Conservation (phyloP, 2,888 invertebrate species). For the Tenthredo mesomela region DNA sequence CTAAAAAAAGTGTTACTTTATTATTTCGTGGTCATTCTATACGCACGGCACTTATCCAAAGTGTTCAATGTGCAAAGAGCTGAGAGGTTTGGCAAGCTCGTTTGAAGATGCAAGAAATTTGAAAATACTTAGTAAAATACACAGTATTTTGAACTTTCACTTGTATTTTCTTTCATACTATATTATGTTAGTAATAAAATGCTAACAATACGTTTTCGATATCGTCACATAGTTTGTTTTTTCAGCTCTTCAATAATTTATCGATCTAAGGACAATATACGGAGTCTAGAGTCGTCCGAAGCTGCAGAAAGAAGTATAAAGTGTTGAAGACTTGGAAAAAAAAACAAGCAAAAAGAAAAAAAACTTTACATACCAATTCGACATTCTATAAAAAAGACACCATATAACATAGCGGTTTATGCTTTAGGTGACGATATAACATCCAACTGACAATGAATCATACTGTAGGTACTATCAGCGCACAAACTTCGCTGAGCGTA, state of each 20-base stretch:
- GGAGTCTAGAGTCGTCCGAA: not conserved
- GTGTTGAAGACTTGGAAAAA: too few species aligned
- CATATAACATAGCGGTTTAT: not conserved
- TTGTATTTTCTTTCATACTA: not conserved
- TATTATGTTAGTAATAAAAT: not conserved
- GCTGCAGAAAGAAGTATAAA: too few species aligned
- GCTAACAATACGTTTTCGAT: not conserved
- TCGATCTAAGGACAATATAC: not conserved
- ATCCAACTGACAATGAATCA: not conserved
- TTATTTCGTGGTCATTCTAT: not conserved
- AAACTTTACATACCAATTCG: not conserved
- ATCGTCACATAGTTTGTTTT: not conserved
- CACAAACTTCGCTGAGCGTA: not conserved
- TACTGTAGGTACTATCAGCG: not conserved
- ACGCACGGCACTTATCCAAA: not conserved
- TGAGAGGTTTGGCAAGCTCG: not conserved
- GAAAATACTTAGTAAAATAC: not conserved
- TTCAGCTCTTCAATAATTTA: not conserved
- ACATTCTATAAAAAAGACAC: not conserved
- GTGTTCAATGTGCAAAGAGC: not conserved
- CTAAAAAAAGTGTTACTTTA: not conserved
- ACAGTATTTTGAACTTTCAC: not conserved
- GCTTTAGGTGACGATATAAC: not conserved
- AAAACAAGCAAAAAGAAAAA: too few species aligned
- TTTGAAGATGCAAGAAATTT: not conserved